Conservation (phyloP, 2,113 vertebrate genomes). For the Hemiscyllium ocellatum region DNA sequence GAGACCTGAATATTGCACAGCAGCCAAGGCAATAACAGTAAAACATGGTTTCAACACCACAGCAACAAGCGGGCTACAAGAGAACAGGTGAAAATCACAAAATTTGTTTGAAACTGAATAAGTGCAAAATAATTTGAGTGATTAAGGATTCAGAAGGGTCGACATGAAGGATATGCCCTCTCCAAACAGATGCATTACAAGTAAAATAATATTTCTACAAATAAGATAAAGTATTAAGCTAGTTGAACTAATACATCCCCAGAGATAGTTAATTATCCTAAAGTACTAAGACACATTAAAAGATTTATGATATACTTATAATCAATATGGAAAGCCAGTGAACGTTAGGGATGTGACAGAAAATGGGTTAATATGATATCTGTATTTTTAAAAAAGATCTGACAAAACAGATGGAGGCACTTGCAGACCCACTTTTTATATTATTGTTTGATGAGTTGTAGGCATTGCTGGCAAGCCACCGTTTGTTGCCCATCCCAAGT, state of each 20-base stretch:
- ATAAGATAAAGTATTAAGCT: neutral
- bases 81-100: neutral
- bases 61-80: neutral
- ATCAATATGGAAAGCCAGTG: too few species aligned
- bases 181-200: neutral
- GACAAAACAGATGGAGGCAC: too few species aligned
- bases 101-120: neutral
- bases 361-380: neutral
- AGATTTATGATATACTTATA: neutral
- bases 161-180: neutral
- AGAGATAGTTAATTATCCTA: neutral
- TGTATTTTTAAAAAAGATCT: too few species aligned
- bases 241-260: neutral
- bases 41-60: neutral
- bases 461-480: too few species aligned
- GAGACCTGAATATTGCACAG: neutral
- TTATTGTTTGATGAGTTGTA: too few species aligned
- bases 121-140: neutral
- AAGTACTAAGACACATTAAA: neutral
- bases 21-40: neutral
- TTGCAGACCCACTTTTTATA: too few species aligned
- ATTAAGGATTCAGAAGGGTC: neutral
- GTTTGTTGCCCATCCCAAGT: too few species aligned
- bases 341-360: neutral
- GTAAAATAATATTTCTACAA: neutral